Conservation (phyloP, 1,140 invertebrate species). For the Euglossa dilemma region DNA sequence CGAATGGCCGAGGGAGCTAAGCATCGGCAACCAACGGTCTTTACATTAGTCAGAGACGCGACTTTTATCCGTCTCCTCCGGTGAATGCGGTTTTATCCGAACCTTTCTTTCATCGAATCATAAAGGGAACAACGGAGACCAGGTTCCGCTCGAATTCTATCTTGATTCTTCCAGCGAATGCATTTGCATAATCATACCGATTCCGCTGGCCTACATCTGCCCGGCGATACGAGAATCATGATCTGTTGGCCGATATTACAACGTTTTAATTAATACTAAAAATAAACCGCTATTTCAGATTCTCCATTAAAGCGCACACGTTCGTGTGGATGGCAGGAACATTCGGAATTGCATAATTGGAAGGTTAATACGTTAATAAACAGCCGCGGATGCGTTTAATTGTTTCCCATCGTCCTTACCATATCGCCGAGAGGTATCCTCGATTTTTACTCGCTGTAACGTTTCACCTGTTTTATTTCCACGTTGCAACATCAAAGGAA, state of each 20-base stretch:
- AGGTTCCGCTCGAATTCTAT: neutral
- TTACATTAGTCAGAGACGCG: neutral
- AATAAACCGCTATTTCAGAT: neutral
- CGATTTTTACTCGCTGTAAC: neutral
- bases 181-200: neutral
- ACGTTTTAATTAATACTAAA: neutral
- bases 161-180: neutral
- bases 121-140: neutral
- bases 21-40: neutral
- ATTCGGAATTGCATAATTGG: neutral
- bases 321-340: too few relatives aligned
- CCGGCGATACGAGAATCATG: neutral
- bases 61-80: neutral
- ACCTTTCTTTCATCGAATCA: neutral
- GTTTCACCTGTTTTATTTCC: too few relatives aligned
- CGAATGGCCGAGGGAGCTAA: neutral
- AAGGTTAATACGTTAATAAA: conserved; percentile 6
- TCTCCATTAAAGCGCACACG: neutral
- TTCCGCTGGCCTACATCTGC: neutral
- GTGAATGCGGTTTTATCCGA: neutral
- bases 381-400: neutral
- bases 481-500: neutral
- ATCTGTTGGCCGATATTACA: neutral
- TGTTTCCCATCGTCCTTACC: neutral
- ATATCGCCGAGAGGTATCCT: neutral